phyloP scores from a whole-genome alignment of 2,113 vertebrate species.

The Micromys minutus region DNA sequence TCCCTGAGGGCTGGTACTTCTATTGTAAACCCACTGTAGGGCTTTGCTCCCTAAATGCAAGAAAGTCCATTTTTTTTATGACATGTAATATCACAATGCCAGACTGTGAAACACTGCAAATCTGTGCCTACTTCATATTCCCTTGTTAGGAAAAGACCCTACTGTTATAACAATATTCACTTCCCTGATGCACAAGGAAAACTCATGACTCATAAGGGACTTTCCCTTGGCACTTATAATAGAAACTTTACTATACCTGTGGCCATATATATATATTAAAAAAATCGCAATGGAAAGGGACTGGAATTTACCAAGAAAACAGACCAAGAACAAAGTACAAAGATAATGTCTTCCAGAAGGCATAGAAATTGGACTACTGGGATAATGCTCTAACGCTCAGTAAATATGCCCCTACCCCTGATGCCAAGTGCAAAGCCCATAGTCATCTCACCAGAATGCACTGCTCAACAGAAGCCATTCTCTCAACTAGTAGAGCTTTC shows the following conservation, averaged over 20 bases:
- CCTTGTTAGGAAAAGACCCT: not conserved
- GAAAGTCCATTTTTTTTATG: slow-evolving; percentile 69
- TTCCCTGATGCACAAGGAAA: slow-evolving; percentile 5
- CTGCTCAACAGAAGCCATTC: not conserved
- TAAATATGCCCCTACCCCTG: not conserved
- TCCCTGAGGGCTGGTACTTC: slow-evolving; percentile 31
- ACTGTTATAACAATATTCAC: slow-evolving; percentile 28
- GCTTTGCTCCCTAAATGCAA: slow-evolving; percentile 58
- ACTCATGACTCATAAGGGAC: slow-evolving; percentile 16
- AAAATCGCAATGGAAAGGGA: not conserved
- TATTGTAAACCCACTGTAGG: slow-evolving; percentile 57
- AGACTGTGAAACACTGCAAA: not conserved
- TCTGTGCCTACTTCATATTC: not conserved
- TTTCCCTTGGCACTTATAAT: slow-evolving; percentile 41
- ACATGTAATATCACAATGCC: not conserved
- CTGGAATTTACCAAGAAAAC: not conserved
- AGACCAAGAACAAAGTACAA: slow-evolving; percentile 16
- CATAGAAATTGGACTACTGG: not conserved
- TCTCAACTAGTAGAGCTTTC: not conserved
- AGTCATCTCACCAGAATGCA: not conserved
- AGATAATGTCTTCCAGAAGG: not conserved
- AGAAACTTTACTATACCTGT: slow-evolving; percentile 39
- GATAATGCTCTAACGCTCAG: not conserved
- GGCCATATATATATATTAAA: not conserved
- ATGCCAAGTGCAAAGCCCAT: not conserved